Conservation (phyloP, 2,113 vertebrate species). For the Dolichotis patagonum region DNA sequence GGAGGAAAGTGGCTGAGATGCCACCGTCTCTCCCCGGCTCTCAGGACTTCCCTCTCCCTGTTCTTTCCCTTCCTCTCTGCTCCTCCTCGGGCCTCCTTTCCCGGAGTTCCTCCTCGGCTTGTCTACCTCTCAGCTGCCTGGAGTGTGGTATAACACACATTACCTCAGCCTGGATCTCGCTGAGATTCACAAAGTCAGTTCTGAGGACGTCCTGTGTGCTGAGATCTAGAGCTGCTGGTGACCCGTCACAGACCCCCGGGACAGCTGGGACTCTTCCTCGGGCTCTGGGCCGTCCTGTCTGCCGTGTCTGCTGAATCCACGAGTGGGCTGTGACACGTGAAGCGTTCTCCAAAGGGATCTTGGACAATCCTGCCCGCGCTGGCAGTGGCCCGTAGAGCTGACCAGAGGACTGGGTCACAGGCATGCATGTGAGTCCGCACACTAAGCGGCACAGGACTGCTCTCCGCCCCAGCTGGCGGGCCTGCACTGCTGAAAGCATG, state of each 20-base stretch:
- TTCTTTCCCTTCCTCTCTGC: background rate
- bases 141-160: background rate
- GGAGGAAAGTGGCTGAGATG: background rate
- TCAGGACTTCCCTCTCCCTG: background rate
- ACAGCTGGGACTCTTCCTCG: background rate
- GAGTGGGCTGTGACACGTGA: background rate
- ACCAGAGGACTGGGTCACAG: background rate
- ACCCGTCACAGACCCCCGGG: background rate
- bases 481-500: background rate
- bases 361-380: background rate
- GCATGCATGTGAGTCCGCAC: background rate
- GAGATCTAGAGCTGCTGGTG: background rate
- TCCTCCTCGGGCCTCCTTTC: background rate
- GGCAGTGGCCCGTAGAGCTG: background rate
- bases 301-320: background rate
- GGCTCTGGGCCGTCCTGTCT: background rate
- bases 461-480: background rate
- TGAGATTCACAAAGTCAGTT: background rate
- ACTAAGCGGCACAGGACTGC: background rate
- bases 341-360: background rate
- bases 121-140: background rate
- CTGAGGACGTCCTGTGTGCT: background rate
- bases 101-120: too few relatives aligned
- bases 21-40: background rate
- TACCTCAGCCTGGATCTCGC: background rate